Base-by-base conservation (phyloP, 2,888 invertebrate species). In the Epirrita christyi region DNA sequence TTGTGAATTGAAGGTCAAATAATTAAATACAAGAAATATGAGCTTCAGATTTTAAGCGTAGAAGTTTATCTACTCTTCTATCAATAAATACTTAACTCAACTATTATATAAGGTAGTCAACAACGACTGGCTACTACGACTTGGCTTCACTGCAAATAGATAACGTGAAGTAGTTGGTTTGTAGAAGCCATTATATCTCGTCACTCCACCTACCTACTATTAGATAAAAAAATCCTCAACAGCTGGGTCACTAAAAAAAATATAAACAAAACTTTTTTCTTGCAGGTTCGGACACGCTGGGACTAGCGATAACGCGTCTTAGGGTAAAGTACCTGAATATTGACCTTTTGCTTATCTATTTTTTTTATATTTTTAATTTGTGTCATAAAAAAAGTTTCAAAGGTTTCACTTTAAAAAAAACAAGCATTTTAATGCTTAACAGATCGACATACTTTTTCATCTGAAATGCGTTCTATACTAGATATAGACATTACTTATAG, bases 261-360 rank as follows among this genome's bases (percentile, higher is more conserved):
- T 72, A 75, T 83, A 81, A 81, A 83, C 81, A 83, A 73, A 73
- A 46, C 70, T 72, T 80, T 82, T 76, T 72, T 59, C 53, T 37
- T 45, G 50, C 74, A 68, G 46, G 78, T 74, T 75, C 62, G 75
- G 75, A 77, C 78, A 76, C 63, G 73, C 70, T 75, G 64, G 76
- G 75, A 73, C 72, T 56, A 54, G 48, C 66, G 71, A 76, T 73
- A 75, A 71, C 61, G 60, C 50, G 2, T 60, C 45, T 28, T 70
- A 65, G 66, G 78, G 78, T 71, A 67, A 63, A 48, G 28, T 34
- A 11, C 13, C 42, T 8, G 6, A 14, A 10, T 41, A 28, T 28
- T 6, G 40, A 4, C 2, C 21, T 21, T 21, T 21, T 4, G 21
- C 4, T 21, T n/a, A n/a, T n/a, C n/a, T n/a, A n/a, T n/a, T n/a